Conservation (phyloP, 2,797 vertebrate genomes). For the Platyrinchus mystaceus region DNA sequence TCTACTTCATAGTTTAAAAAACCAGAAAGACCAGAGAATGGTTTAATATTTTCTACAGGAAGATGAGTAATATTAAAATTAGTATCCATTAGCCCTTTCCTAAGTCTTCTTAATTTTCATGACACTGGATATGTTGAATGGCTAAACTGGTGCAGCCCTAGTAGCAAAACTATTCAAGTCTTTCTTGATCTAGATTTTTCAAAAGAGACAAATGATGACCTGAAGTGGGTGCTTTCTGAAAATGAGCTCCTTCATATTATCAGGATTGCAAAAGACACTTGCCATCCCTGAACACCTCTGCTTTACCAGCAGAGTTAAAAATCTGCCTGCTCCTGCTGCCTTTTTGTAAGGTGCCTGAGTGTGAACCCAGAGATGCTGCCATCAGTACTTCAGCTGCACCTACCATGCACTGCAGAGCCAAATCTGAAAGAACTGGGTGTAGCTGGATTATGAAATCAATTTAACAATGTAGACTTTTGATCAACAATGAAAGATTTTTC, state of each 20-base stretch:
- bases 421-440: background rate
- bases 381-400: background rate
- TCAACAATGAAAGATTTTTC: background rate
- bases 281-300: background rate
- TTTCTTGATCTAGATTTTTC: background rate
- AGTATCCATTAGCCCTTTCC: constrained; percentile 41
- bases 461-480: background rate
- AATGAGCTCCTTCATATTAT: background rate
- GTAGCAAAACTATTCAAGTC: background rate
- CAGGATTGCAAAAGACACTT: background rate
- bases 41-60: background rate
- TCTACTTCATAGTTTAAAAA: background rate
- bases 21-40: background rate
- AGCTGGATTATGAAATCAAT: background rate
- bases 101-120: background rate
- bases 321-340: background rate
- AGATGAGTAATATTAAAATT: background rate
- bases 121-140: background rate
- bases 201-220: background rate
- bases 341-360: constrained; percentile 7
- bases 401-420: background rate
- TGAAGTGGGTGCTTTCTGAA: background rate
- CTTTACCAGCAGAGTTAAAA: background rate
- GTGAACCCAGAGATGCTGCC: background rate
- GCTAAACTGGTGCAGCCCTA: background rate